phyloP scores from a whole-genome alignment of 1,140 invertebrate genomes.

The Ladona fulva region DNA sequence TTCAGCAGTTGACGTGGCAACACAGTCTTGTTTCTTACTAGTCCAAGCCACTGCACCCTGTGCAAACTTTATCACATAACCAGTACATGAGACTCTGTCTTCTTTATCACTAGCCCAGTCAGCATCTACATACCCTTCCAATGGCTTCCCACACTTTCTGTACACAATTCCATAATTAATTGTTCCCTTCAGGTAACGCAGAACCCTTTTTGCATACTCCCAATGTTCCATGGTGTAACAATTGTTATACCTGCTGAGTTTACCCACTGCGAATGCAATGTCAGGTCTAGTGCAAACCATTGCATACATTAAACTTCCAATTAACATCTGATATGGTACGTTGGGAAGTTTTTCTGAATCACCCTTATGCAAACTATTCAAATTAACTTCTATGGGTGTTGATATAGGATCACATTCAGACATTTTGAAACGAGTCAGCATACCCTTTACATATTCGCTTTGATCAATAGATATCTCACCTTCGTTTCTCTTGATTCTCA shows the following conservation, averaged over 20 bases:
- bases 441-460: no score
- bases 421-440: not conserved
- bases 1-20: not conserved
- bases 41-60: not conserved
- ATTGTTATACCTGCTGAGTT: not conserved
- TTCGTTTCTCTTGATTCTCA: no score
- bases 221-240: not conserved
- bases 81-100: not conserved
- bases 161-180: not conserved
- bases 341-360: not conserved
- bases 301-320: not conserved
- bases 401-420: not conserved
- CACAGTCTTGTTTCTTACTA: not conserved
- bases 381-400: not conserved
- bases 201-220: not conserved
- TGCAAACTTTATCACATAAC: not conserved
- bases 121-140: not conserved
- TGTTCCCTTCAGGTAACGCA: not conserved
- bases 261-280: not conserved
- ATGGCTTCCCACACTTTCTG: not conserved
- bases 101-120: not conserved
- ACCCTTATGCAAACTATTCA: not conserved
- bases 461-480: no score
- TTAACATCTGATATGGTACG: not conserved
- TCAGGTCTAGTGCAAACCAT: not conserved